phyloP scores from a whole-genome alignment of 2,888 invertebrate species.

The Brachypalpus laphriformis region DNA sequence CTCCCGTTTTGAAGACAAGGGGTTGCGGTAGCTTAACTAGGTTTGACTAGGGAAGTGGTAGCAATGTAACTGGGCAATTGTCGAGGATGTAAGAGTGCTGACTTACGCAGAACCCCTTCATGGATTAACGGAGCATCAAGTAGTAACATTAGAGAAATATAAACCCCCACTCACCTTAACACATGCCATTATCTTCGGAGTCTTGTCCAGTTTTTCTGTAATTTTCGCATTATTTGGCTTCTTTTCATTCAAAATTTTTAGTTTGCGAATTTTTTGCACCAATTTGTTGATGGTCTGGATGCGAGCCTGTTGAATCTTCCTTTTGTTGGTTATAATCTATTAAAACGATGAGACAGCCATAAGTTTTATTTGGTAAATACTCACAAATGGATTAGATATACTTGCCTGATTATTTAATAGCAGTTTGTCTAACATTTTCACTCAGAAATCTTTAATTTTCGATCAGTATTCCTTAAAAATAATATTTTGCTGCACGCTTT shows the following conservation, averaged over 20 bases:
- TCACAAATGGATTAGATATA: not conserved
- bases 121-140: no score
- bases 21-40: no score
- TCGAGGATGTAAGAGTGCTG: no score
- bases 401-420: slow-evolving; percentile 81
- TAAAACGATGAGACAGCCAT: not conserved
- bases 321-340: slow-evolving; percentile 80
- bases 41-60: no score
- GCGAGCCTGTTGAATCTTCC: slow-evolving; percentile 78
- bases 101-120: no score
- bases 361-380: not conserved
- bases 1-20: no score
- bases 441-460: not conserved
- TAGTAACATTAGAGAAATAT: no score
- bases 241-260: slow-evolving; percentile 77
- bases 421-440: slow-evolving; percentile 80
- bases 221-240: slow-evolving; percentile 77
- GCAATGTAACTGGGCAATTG: no score
- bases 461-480: not conserved
- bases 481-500: not conserved
- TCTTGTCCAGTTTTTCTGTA: slow-evolving; percentile 77
- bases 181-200: slow-evolving; percentile 76
- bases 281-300: slow-evolving; percentile 79
- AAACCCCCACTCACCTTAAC: slow-evolving; percentile 78
- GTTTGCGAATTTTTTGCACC: slow-evolving; percentile 80